Evolutionary conservation across 2,113 vertebrate genomes (phyloP).

Genomic region (Petrocephalus zakoni): DNA sequence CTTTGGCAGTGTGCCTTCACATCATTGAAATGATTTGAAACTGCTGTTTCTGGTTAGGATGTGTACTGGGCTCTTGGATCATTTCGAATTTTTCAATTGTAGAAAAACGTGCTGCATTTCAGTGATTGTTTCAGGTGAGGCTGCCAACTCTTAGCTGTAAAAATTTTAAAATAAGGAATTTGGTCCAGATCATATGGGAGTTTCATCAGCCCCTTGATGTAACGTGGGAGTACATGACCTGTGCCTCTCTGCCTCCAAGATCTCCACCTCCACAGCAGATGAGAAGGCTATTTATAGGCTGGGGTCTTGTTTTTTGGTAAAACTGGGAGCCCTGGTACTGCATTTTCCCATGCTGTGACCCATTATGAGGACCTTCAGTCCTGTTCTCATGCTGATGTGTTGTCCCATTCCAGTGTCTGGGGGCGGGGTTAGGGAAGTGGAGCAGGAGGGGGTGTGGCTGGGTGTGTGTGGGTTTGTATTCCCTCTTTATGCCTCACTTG

Average conservation of each 20-base stretch:
- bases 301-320: constrained; percentile 42
- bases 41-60: neutral
- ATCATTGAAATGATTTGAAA: neutral
- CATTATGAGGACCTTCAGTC: neutral
- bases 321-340: constrained; percentile 35
- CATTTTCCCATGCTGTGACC: neutral
- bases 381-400: neutral
- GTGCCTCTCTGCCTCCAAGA: neutral
- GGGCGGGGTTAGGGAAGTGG: neutral
- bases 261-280: constrained; percentile 44
- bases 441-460: neutral
- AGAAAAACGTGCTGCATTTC: neutral
- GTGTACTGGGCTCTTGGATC: neutral
- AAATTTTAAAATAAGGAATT: neutral
- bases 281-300: constrained; percentile 47
- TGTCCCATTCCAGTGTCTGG: neutral
- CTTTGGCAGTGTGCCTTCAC: neutral
- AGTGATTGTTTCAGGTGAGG: neutral
- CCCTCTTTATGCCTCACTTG: constrained; percentile 47
- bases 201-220: neutral
- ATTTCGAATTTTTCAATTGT: neutral
- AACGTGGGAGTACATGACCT: neutral
- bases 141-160: neutral
- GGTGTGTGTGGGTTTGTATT: constrained; percentile 34
- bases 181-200: neutral